These are phyloP conservation scores for Sternarchorhynchus goeldii DNA, from an alignment of 2,797 vertebrate genomes.

Conservation along the genomic window DNA sequence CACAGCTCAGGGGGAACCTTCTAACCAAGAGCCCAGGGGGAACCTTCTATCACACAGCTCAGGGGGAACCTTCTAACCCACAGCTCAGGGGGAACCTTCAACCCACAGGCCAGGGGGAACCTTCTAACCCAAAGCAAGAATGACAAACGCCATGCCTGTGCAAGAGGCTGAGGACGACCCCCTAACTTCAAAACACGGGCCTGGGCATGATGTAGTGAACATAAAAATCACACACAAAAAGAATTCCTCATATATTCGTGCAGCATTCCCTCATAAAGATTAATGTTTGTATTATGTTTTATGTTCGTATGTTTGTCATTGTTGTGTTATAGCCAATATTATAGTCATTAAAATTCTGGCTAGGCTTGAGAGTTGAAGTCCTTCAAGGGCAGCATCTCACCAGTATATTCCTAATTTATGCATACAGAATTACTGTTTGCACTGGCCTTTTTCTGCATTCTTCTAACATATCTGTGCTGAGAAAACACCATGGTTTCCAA, in stretches of 20 bases:
- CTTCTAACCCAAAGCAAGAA: neutral
- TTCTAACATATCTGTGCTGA: constrained; percentile 46
- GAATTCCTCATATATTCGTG: neutral
- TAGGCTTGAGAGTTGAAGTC: neutral
- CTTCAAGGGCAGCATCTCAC: constrained; percentile 17
- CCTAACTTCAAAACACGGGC: too few relatives aligned
- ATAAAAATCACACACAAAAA: neutral
- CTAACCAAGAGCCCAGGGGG: too few relatives aligned
- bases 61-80: too few relatives aligned
- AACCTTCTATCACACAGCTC: too few relatives aligned
- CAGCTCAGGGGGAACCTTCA: neutral
- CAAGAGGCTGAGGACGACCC: neutral
- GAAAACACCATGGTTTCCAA: constrained; percentile 59
- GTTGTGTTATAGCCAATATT: too few relatives aligned
- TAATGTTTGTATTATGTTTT: constrained; percentile 6
- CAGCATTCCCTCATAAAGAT: neutral
- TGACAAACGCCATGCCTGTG: neutral
- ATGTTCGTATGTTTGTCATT: neutral
- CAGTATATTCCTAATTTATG: constrained; percentile 22
- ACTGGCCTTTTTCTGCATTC: constrained; percentile 43
- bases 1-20: too few relatives aligned
- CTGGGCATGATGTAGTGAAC: neutral
- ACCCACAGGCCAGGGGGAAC: neutral
- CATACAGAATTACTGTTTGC: constrained; percentile 35
- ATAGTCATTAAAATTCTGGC: neutral